A percentile compares a stretch with the other conserved stretches of the same genome.
phyloP scores from a whole-genome alignment of 1,140 invertebrate genomes.

The Anoplolepis gracilipes region DNA sequence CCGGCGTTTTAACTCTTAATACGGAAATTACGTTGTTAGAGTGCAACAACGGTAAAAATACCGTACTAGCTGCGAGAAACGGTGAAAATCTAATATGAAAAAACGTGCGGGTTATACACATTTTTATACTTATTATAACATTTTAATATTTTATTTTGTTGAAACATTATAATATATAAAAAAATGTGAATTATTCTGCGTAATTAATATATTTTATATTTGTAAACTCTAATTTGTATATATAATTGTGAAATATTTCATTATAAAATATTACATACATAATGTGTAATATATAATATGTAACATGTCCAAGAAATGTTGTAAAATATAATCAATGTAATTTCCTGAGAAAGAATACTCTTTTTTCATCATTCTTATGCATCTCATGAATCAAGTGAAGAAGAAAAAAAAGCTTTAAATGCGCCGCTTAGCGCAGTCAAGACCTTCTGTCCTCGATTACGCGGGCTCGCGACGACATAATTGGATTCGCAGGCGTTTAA shows the following conservation, averaged over 20 bases:
- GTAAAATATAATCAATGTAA: neutral
- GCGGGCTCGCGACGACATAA: conserved; percentile 48
- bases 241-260: neutral
- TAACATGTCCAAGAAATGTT: neutral
- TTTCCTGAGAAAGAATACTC: neutral
- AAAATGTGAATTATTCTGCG: neutral
- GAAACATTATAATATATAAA: neutral
- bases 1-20: conserved; percentile 34
- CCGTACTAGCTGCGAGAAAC: neutral
- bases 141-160: neutral
- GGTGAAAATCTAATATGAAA: too few relatives aligned
- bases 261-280: neutral
- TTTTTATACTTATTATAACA: neutral
- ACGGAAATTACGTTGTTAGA: conserved; percentile 41
- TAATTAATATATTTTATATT: neutral
- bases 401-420: conserved; percentile 25
- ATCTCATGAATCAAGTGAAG: neutral
- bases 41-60: conserved; percentile 50
- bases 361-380: neutral
- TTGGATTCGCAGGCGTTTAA: conserved; percentile 53
- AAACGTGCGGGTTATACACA: neutral
- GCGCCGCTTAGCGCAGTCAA: neutral
- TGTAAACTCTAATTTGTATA: neutral
- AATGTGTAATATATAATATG: too few relatives aligned
- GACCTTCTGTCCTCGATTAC: conserved; percentile 38